These are phyloP conservation scores for Bombyx mori DNA, from an alignment of 1,140 invertebrate species.

Conservation along the genomic window ASM3026992v2 NC_085118.1:7107501-7108000, in stretches of 20 bases:
- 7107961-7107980: slow-evolving; percentile 76
- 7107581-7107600: no score
- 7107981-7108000: slow-evolving; percentile 93
- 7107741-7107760: slow-evolving; percentile 1
- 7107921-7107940: slow-evolving; percentile 90
- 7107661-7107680: no score
- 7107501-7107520: no score
- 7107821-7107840: slow-evolving; percentile 87
- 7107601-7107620: no score
- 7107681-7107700: no score
- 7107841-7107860: slow-evolving; percentile 80
- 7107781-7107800: slow-evolving; percentile 94
- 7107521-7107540: no score
- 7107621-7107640: no score
- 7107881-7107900: slow-evolving; percentile 87
- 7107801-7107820: slow-evolving; percentile 91
- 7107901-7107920: slow-evolving; percentile 87
- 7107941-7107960: slow-evolving; percentile 79
- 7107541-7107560: no score
- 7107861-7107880: slow-evolving; percentile 93
- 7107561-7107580: no score
- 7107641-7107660: no score
- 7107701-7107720: no score
- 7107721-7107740: no score
- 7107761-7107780: slow-evolving; percentile 90